Percentiles rank a stretch among this genome's conserved stretches.
Evolutionary conservation across 2,113 vertebrate species (phyloP).

Genomic region (Esox niger): DNA sequence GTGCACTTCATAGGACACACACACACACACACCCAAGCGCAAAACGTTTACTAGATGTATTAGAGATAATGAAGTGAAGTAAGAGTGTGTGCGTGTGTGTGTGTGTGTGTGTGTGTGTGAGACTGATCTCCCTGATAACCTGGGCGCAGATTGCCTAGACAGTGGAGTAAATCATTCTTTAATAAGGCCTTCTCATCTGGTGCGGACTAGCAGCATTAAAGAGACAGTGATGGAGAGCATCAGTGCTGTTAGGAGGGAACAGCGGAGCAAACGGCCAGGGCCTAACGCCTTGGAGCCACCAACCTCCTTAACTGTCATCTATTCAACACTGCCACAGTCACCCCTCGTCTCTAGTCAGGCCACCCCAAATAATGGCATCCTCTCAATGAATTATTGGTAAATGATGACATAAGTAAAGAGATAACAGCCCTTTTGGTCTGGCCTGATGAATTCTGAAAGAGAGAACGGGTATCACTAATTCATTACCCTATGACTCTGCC

Average conservation of each 20-base stretch:
- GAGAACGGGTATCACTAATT: too few relatives aligned
- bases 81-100: not conserved
- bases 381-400: too few relatives aligned
- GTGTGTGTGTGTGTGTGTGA: slow-evolving; percentile 1
- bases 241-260: slow-evolving; percentile 11
- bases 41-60: slow-evolving; percentile 15
- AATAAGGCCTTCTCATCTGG: slow-evolving; percentile 65
- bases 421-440: too few relatives aligned
- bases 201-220: slow-evolving; percentile 43
- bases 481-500: too few relatives aligned
- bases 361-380: too few relatives aligned
- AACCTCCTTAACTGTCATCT: too few relatives aligned
- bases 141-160: slow-evolving; percentile 59
- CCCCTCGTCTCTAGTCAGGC: too few relatives aligned
- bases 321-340: too few relatives aligned
- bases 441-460: too few relatives aligned
- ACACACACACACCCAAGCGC: slow-evolving; percentile 31
- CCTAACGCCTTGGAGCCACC: too few relatives aligned
- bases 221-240: slow-evolving; percentile 9
- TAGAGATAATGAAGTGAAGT: not conserved
- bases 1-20: slow-evolving; percentile 66
- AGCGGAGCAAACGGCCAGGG: slow-evolving; percentile 16
- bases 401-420: too few relatives aligned
- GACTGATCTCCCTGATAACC: slow-evolving; percentile 61
- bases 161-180: slow-evolving; percentile 65